phyloP scores from a whole-genome alignment of 2,797 vertebrate genomes.

The Pipistrellus pipistrellus region DNA sequence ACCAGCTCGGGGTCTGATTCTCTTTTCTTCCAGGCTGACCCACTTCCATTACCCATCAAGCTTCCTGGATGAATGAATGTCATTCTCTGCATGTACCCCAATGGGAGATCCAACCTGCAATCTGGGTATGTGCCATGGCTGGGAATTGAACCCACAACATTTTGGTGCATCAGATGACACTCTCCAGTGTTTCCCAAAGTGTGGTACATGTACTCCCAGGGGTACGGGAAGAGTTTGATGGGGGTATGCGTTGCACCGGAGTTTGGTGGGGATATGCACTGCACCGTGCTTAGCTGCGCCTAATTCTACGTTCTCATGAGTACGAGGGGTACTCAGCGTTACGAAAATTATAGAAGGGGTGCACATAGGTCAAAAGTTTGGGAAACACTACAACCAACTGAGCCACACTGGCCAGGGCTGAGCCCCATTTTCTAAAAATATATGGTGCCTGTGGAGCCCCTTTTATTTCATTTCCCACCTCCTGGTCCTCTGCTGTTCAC shows the following conservation, averaged over 20 bases:
- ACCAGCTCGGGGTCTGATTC: background rate
- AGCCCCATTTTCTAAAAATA: constrained; percentile 13
- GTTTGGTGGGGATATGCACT: too few species aligned
- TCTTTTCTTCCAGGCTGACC: background rate
- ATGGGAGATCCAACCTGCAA: background rate
- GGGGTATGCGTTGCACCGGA: too few species aligned
- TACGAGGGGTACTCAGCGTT: too few species aligned
- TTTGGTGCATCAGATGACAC: background rate
- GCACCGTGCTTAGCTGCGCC: too few species aligned
- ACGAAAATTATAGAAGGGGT: too few species aligned
- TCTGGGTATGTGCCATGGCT: background rate
- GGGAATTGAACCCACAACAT: background rate
- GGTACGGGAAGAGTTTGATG: too few species aligned
- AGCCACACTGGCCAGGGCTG: background rate
- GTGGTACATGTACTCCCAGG: too few species aligned
- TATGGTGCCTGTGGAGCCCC: background rate
- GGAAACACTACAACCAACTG: background rate
- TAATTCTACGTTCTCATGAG: too few species aligned
- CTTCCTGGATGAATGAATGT: constrained; percentile 18
- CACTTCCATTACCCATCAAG: background rate
- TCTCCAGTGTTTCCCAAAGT: background rate
- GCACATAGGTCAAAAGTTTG: too few species aligned
- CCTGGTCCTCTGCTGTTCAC: background rate
- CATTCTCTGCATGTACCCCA: background rate
- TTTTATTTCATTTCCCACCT: background rate